Evolutionary conservation across 2,797 vertebrate genomes (phyloP).

Genomic region (Siniperca undulata): DNA sequence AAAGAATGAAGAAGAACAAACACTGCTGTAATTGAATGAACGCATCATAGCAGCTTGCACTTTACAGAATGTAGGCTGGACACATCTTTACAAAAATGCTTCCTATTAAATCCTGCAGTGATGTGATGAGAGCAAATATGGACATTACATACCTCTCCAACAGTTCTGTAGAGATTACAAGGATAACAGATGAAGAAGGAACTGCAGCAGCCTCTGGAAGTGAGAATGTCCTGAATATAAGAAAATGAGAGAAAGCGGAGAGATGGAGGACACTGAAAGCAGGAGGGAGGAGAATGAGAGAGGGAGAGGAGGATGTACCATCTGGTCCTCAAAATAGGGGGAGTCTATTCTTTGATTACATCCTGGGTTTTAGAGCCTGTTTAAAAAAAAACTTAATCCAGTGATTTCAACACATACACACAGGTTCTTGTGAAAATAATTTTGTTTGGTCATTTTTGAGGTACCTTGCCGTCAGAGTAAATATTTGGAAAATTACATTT

Average conservation of each 20-base stretch:
- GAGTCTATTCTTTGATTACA: conserved; percentile 12
- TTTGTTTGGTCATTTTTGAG: not conserved
- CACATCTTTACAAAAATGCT: conserved; percentile 42
- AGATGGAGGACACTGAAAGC: conserved; percentile 85
- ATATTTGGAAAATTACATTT: not conserved
- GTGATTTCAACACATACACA: not conserved
- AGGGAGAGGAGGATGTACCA: conserved; percentile 83
- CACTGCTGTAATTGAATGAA: conserved; percentile 28
- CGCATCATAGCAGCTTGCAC: conserved; percentile 33
- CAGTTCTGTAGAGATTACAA: conserved; percentile 45
- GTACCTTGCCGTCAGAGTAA: not conserved
- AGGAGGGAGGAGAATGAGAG: conserved; percentile 74
- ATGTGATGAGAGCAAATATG: conserved; percentile 43
- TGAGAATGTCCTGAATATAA: conserved; percentile 78
- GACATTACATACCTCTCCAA: conserved; percentile 73
- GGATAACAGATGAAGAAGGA: conserved; percentile 37
- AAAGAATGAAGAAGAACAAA: conserved; percentile 30
- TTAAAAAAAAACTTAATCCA: not conserved
- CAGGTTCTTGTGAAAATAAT: not conserved
- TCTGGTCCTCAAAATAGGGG: conserved; percentile 61
- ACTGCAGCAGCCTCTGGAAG: conserved; percentile 45
- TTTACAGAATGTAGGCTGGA: conserved; percentile 37
- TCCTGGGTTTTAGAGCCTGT: not conserved
- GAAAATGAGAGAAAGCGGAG: conserved; percentile 77
- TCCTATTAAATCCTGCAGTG: conserved; percentile 38